Conservation (phyloP, 2,113 vertebrate species). For the Hiodon alosoides region DNA sequence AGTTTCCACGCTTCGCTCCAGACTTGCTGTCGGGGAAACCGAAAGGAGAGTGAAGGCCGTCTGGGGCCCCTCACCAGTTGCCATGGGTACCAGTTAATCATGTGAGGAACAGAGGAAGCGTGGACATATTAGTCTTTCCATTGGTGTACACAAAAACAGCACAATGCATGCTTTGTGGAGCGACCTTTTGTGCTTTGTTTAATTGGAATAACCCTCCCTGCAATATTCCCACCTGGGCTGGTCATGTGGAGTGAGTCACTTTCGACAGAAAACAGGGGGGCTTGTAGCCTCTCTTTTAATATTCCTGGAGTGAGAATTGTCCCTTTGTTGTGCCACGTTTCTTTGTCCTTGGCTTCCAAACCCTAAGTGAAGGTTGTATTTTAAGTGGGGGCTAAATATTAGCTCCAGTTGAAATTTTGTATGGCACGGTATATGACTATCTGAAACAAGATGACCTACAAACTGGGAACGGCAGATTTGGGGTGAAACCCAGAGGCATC, state of each 20-base stretch:
- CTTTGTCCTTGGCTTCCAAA: background rate
- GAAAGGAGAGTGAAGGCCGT: constrained; percentile 41
- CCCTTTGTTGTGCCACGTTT: background rate
- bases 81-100: constrained; percentile 42
- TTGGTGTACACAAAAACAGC: constrained; percentile 19
- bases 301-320: background rate
- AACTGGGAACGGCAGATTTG: too few species aligned
- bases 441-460: too few species aligned
- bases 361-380: background rate
- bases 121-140: constrained; percentile 13
- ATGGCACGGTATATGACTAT: too few species aligned
- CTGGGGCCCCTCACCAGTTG: constrained; percentile 45
- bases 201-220: constrained; percentile 25
- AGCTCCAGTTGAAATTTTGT: too few species aligned
- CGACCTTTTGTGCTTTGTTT: constrained; percentile 28
- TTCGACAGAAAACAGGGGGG: constrained; percentile 21
- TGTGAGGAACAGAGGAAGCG: constrained; percentile 39
- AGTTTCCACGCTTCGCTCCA: constrained; percentile 42
- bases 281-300: background rate
- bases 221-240: constrained; percentile 26
- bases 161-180: constrained; percentile 31
- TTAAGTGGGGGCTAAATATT: too few species aligned
- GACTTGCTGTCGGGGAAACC: constrained; percentile 40
- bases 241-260: constrained; percentile 25
- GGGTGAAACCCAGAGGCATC: too few species aligned